phyloP scores from a whole-genome alignment of 2,888 invertebrate genomes.

The Acronicta leporina region DNA sequence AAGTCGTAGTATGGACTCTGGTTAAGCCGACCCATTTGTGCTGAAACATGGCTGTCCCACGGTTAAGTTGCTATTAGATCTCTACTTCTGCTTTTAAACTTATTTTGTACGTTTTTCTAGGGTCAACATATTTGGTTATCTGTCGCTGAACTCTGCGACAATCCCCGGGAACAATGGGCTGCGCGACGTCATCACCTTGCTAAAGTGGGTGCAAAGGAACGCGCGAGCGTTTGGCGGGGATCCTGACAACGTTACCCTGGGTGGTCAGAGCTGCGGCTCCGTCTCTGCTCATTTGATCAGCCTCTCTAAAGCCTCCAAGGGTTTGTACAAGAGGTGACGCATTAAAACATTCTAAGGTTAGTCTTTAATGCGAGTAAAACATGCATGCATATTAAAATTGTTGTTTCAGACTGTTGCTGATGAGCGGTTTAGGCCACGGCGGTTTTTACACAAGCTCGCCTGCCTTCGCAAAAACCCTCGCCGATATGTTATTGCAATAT shows the following conservation, averaged over 20 bases:
- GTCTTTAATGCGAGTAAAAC: neutral
- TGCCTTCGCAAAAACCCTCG: constrained; percentile 42
- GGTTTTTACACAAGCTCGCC: constrained; percentile 53
- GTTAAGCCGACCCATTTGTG: no score
- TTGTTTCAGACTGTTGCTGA: constrained; percentile 51
- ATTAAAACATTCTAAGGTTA: neutral
- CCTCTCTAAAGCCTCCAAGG: constrained; percentile 52
- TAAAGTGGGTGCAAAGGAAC: constrained; percentile 63
- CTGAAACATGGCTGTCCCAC: no score
- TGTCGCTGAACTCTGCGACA: constrained; percentile 59
- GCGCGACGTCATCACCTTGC: constrained; percentile 57
- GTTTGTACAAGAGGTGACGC: constrained; percentile 57
- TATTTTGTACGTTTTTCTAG: constrained; percentile 20
- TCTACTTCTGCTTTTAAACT: no score
- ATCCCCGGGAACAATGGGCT: constrained; percentile 68
- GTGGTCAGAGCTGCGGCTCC: constrained; percentile 60
- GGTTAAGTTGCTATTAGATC: no score
- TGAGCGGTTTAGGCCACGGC: constrained; percentile 53
- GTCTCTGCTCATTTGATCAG: constrained; percentile 56
- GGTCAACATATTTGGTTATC: constrained; percentile 65
- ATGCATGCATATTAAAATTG: neutral
- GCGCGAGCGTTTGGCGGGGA: constrained; percentile 60
- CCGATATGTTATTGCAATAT: constrained; percentile 58
- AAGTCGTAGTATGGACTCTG: no score
- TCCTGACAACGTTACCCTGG: constrained; percentile 57